Percentiles rank a stretch among this genome's conserved stretches.
phyloP scores from a whole-genome alignment of 2,797 vertebrate genomes.

The Toxotes lorentzi region DNA sequence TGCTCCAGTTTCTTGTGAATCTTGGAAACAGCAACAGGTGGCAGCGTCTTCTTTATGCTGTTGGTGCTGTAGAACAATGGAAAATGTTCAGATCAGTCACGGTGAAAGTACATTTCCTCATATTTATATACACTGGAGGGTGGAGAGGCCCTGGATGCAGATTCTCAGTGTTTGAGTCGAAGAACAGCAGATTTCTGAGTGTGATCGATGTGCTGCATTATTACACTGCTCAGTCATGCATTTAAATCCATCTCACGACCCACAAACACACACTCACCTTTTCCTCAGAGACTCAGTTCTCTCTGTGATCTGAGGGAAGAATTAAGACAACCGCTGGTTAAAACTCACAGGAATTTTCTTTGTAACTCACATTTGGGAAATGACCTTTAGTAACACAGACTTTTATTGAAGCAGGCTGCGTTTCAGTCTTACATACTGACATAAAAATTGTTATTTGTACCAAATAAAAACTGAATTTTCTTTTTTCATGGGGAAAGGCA shows the following conservation, averaged over 20 bases:
- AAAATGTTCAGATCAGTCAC: not conserved
- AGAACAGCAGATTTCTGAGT: not conserved
- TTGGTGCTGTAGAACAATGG: constrained; percentile 74
- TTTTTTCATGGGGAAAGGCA: not conserved
- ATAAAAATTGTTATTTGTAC: not conserved
- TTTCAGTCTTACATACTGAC: not conserved
- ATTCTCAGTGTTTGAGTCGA: not conserved
- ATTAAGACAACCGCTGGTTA: not conserved
- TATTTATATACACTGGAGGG: not conserved
- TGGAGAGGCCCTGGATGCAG: not conserved
- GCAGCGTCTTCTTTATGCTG: constrained; percentile 87
- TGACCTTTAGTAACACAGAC: not conserved
- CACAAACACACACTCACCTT: constrained; percentile 83
- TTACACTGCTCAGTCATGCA: not conserved
- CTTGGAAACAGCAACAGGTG: constrained; percentile 87
- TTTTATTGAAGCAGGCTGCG: not conserved
- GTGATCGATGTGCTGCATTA: not conserved
- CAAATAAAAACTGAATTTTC: not conserved
- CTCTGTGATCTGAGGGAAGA: constrained; percentile 85
- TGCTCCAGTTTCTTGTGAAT: constrained; percentile 91
- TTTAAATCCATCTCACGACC: not conserved
- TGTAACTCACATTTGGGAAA: not conserved
- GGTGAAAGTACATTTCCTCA: not conserved
- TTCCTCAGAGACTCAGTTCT: constrained; percentile 90
- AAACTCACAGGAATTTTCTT: constrained; percentile 2